phyloP scores from a whole-genome alignment of 92 coral and sea anemone genomes.

The Paragorgia papillata region DNA sequence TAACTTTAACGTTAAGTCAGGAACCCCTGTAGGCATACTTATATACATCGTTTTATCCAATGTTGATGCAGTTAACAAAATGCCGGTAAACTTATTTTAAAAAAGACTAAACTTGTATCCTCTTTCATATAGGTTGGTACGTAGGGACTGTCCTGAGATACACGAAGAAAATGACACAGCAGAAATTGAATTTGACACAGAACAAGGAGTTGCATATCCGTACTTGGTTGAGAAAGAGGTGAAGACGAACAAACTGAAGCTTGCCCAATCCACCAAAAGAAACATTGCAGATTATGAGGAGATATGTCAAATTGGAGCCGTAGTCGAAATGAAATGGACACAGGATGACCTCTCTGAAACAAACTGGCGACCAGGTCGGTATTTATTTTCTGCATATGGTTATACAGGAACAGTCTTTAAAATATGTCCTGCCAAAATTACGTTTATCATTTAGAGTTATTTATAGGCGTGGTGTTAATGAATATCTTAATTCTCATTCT shows the following conservation, averaged over 20 bases:
- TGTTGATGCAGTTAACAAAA: too few relatives aligned
- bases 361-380: constrained; percentile 43
- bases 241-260: constrained; percentile 26
- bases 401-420: neutral
- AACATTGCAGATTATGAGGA: constrained; percentile 39
- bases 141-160: constrained; percentile 37
- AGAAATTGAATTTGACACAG: constrained; percentile 51
- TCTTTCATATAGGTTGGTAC: constrained; percentile 37
- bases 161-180: constrained; percentile 24
- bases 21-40: too few relatives aligned
- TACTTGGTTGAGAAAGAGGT: constrained; percentile 28
- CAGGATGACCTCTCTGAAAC: constrained; percentile 42
- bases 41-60: too few relatives aligned
- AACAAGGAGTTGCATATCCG: constrained; percentile 27
- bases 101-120: too few relatives aligned
- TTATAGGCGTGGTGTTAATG: too few relatives aligned
- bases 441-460: too few relatives aligned
- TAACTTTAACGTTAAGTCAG: too few relatives aligned
- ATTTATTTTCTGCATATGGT: neutral
- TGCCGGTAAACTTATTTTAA: too few relatives aligned
- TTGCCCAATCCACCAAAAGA: constrained; percentile 31
- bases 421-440: neutral
- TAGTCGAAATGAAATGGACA: constrained; percentile 41
- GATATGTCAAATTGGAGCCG: constrained; percentile 23
- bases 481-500: too few relatives aligned